A percentile compares a stretch with the other conserved stretches of the same genome.
Evolutionary conservation across 2,797 vertebrate species (phyloP).

Genomic region (Cynodonichthys magdalenae): DNA sequence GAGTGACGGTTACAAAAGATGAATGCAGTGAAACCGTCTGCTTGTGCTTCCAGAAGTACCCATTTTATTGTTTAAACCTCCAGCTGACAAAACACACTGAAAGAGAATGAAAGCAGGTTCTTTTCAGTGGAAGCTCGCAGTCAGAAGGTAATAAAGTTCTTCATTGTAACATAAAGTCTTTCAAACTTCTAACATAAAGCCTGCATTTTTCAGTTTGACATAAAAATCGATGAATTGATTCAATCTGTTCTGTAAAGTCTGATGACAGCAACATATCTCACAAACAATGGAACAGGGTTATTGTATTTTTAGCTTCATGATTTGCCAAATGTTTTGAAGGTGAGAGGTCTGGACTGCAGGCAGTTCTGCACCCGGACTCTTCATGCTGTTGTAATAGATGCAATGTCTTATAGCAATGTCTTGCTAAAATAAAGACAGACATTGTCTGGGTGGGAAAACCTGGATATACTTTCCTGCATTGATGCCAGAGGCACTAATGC

Average conservation of each 20-base stretch:
- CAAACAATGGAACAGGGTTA: too few species aligned
- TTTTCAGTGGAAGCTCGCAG: constrained; percentile 14
- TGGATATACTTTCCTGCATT: too few species aligned
- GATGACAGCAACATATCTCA: background rate
- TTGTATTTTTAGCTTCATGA: too few species aligned
- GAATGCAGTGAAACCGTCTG: constrained; percentile 5
- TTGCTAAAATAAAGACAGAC: too few species aligned
- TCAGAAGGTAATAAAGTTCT: constrained; percentile 24
- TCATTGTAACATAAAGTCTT: constrained; percentile 17
- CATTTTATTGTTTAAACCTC: constrained; percentile 10
- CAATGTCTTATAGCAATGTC: too few species aligned
- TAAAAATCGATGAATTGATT: constrained; percentile 6
- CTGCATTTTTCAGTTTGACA: background rate
- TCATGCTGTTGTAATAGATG: too few species aligned
- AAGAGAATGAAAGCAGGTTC: constrained; percentile 10
- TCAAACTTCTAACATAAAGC: constrained; percentile 9
- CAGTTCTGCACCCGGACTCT: too few species aligned
- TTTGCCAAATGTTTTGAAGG: too few species aligned
- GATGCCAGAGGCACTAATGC: too few species aligned
- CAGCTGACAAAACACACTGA: constrained; percentile 16
- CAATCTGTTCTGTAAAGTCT: background rate
- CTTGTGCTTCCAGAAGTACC: constrained; percentile 24
- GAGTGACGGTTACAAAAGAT: constrained; percentile 13
- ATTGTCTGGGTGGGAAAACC: too few species aligned
- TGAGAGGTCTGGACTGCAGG: too few species aligned